Conservation (phyloP, 1,140 invertebrate species). For the Ditylenchus dipsaci region DNA sequence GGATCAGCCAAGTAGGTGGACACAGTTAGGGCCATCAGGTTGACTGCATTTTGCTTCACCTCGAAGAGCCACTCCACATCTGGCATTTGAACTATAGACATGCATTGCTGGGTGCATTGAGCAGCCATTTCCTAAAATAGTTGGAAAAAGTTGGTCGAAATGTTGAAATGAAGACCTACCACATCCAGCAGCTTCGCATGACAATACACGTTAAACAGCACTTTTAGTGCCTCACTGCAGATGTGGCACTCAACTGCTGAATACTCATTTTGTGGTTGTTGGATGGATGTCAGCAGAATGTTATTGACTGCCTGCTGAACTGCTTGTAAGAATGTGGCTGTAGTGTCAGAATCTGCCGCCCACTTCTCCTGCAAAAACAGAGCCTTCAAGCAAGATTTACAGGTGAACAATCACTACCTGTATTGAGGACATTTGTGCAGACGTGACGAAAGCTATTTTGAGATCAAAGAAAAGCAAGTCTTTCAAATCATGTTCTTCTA, state of each 20-base stretch:
- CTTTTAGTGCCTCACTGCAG: conserved; percentile 39
- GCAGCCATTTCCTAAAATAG: conserved; percentile 26
- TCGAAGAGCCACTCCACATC: conserved; percentile 18
- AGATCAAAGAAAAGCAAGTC: conserved; percentile 45
- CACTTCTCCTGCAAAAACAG: conserved; percentile 32
- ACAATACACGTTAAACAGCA: conserved; percentile 48
- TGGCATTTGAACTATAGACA: conserved; percentile 21
- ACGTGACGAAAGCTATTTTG: conserved; percentile 35
- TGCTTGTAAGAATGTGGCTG: conserved; percentile 13
- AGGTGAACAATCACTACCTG: too few species aligned
- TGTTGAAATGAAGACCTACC: conserved; percentile 10
- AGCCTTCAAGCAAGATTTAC: too few species aligned
- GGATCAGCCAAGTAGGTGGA: conserved; percentile 8
- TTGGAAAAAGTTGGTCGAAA: background rate
- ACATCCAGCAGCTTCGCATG: conserved; percentile 28
- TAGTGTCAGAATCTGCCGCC: conserved; percentile 33
- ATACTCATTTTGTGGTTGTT: background rate
- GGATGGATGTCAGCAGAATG: background rate
- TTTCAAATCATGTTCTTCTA: conserved; percentile 11
- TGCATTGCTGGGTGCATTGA: conserved; percentile 33
- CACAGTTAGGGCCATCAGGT: conserved; percentile 34
- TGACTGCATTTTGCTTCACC: conserved; percentile 47
- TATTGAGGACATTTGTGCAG: conserved; percentile 24
- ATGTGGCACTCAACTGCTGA: background rate
- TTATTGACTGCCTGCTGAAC: background rate